Evolutionary conservation across 2,888 invertebrate genomes (phyloP).

Genomic region (Tachystola acroxantha): DNA sequence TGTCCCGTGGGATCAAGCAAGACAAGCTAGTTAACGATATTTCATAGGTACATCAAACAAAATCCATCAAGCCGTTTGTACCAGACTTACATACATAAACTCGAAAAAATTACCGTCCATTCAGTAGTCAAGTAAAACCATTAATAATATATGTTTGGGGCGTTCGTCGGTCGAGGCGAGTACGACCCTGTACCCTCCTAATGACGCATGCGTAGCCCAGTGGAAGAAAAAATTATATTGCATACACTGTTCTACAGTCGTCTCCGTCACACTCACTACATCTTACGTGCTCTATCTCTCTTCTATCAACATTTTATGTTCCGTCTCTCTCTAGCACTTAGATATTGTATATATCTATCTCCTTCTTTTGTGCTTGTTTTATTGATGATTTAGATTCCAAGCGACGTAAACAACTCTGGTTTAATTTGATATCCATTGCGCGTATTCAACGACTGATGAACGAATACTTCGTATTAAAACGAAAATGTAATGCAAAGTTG

Average conservation of each 20-base stretch:
- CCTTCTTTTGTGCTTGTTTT: constrained; percentile 36
- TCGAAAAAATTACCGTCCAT: too few species aligned
- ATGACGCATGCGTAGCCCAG: constrained; percentile 73
- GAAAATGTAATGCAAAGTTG: not conserved
- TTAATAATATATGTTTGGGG: too few species aligned
- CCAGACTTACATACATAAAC: too few species aligned
- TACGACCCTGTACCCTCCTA: constrained; percentile 42
- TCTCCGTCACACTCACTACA: constrained; percentile 36
- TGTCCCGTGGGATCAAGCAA: too few species aligned
- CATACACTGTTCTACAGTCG: constrained; percentile 40
- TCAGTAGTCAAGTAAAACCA: too few species aligned
- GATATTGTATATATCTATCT: constrained; percentile 23
- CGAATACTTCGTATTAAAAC: constrained; percentile 1
- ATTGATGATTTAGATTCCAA: constrained; percentile 41
- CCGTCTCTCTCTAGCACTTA: constrained; percentile 25
- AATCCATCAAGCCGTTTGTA: too few species aligned
- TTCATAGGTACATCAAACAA: too few species aligned
- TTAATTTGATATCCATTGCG: constrained; percentile 13
- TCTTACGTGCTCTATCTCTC: constrained; percentile 23
- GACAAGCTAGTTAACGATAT: too few species aligned
- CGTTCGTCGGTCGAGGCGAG: too few species aligned
- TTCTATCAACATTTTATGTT: constrained; percentile 45
- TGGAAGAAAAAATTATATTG: constrained; percentile 44
- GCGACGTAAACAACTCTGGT: constrained; percentile 16
- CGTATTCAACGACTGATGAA: not conserved